Conservation (phyloP, 2,888 invertebrate genomes). For the Oscheius onirici region DNA sequence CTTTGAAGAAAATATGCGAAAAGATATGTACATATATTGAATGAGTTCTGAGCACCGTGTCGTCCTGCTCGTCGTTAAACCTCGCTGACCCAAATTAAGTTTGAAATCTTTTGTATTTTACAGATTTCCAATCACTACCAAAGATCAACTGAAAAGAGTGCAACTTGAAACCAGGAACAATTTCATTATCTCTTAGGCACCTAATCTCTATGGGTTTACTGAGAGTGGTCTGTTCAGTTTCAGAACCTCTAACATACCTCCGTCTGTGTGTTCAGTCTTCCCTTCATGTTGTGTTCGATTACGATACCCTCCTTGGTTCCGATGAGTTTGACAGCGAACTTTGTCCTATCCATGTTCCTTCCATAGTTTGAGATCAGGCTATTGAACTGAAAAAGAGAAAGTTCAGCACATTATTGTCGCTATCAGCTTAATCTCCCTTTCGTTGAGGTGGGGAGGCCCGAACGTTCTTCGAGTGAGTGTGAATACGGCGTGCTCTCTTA, state of each 20-base stretch:
- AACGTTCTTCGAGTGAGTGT: constrained; percentile 3
- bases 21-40: no score
- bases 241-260: constrained; percentile 14
- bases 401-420: background rate
- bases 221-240: no score
- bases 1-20: no score
- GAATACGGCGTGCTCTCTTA: constrained; percentile 23
- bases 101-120: no score
- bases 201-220: no score
- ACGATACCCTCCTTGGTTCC: constrained; percentile 7
- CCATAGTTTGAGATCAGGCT: constrained; percentile 17
- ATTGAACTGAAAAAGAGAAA: constrained; percentile 25
- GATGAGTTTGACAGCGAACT: background rate
- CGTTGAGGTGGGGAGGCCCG: background rate
- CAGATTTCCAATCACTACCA: no score
- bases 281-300: constrained; percentile 22
- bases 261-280: background rate
- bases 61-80: no score
- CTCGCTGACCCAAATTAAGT: no score
- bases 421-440: background rate
- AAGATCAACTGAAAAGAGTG: no score
- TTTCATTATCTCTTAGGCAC: no score
- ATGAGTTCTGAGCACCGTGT: no score
- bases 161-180: no score
- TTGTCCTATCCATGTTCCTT: constrained; percentile 2